These are phyloP conservation scores for Phyllotreta cruciferae DNA, from an alignment of 2,888 invertebrate genomes.

Conservation along the genomic window DNA sequence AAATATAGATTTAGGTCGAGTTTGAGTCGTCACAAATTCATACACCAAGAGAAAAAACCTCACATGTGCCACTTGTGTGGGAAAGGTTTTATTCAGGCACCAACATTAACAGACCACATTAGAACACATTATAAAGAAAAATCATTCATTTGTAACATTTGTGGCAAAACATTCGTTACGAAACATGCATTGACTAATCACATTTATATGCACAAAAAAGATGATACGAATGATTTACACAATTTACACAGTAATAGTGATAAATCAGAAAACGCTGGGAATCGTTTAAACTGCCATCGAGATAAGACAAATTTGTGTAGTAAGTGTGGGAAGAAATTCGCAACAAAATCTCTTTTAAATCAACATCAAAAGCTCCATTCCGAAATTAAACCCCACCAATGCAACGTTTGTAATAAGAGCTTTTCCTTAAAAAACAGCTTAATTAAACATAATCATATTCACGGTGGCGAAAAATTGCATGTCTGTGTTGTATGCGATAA, in stretches of 20 bases:
- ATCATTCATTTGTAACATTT: slow-evolving; percentile 40
- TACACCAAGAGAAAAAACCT: slow-evolving; percentile 38
- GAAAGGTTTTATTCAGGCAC: slow-evolving; percentile 41
- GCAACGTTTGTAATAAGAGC: slow-evolving; percentile 35
- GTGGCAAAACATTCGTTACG: slow-evolving; percentile 54
- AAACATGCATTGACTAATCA: slow-evolving; percentile 39
- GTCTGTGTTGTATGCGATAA: slow-evolving; percentile 37
- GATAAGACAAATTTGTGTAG: slow-evolving; percentile 37
- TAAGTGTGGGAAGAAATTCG: slow-evolving; percentile 35
- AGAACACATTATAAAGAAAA: slow-evolving; percentile 40
- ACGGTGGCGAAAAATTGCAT: slow-evolving; percentile 36
- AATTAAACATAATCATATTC: slow-evolving; percentile 17
- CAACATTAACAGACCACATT: slow-evolving; percentile 40
- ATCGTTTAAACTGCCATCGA: slow-evolving; percentile 29
- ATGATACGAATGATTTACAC: neutral
- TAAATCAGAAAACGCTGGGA: slow-evolving; percentile 1
- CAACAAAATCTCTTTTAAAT: slow-evolving; percentile 18
- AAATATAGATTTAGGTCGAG: slow-evolving; percentile 39
- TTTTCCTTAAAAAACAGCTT: slow-evolving; percentile 32
- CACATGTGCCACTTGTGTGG: slow-evolving; percentile 40
- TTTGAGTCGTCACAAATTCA: slow-evolving; percentile 35
- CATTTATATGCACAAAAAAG: slow-evolving; percentile 35
- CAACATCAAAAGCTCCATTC: slow-evolving; percentile 36
- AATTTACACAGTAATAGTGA: too few species aligned
- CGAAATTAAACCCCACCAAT: slow-evolving; percentile 35